Evolutionary conservation across 64 coral and sea anemone species (phyloP), one percentile per base, ranked within the genome.

Genomic region (Dendrophyllia cribrosa): DNA sequence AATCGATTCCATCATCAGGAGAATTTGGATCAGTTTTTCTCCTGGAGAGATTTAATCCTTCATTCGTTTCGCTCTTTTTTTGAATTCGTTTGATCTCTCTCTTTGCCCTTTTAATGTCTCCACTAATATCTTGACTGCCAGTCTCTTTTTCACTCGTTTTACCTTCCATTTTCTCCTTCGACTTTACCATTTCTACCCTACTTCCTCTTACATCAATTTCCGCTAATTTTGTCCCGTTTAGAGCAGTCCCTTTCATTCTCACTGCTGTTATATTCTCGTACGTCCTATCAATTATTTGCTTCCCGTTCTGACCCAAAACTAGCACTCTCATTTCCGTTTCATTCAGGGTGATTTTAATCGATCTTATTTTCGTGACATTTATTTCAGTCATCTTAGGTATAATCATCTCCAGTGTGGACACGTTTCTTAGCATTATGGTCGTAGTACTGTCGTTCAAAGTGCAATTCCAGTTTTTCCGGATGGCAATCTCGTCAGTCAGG

Each of bases 401-500:
- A 66, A 84, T 22, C 61, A 84, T 84, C 12, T 84, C 80, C 7
- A 65, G 45, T 12, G 20, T 68, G 0, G 67, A 45, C 62, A 84
- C 3, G 46, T 84, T 22, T 51, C 13, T 65, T 7, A 84, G 43
- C 45, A 15, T 66, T 12, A 51, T 12, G 1, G 5, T 68, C 11
- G 62, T 68, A 9, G 67, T 25, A 44, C 61, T 84, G 20, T 84
- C 61, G 44, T 84, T 67, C 0, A 84, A 43, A 51, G 78, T 84
- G 59, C 89, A 91, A n/a, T 73, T 91, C 4, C 45, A 48, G 80
- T 34, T 84, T 84, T 84, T 65, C 20, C 62, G 60, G 44, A 84
- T 84, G 5, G 67, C 80, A 47, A 95, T 82, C 79, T 94, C 92
- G 49, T 97, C 95, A 0, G 92, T 94, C 3, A 97, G 76, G 4